phyloP scores from a whole-genome alignment of 2,888 invertebrate genomes.

The Agriopis aurantiaria region DNA sequence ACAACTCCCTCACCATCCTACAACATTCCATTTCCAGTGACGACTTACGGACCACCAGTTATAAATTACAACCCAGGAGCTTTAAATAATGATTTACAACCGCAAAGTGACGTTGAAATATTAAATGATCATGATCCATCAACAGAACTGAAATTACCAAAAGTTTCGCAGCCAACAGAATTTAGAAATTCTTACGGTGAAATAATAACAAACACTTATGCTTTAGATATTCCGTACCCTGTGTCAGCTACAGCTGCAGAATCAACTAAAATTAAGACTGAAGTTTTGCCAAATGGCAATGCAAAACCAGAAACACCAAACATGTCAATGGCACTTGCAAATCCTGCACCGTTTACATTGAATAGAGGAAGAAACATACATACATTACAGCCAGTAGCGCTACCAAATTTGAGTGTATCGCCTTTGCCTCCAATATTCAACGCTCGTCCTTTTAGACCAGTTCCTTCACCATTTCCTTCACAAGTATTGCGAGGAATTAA shows the following conservation, averaged over 20 bases:
- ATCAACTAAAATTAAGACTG: slow-evolving; percentile 75
- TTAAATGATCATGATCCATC: slow-evolving; percentile 59
- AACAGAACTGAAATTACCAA: slow-evolving; percentile 69
- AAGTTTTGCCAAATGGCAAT: slow-evolving; percentile 66
- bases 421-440: slow-evolving; percentile 88
- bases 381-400: slow-evolving; percentile 86
- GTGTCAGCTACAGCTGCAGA: slow-evolving; percentile 76
- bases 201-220: slow-evolving; percentile 68
- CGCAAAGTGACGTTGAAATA: slow-evolving; percentile 61
- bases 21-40: slow-evolving; percentile 54
- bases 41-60: slow-evolving; percentile 59
- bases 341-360: slow-evolving; percentile 78
- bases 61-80: slow-evolving; percentile 59
- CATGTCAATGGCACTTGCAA: slow-evolving; percentile 71
- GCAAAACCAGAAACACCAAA: slow-evolving; percentile 59
- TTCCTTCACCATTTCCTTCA: slow-evolving; percentile 58
- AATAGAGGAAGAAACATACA: slow-evolving; percentile 81
- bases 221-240: slow-evolving; percentile 70
- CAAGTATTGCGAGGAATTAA: slow-evolving; percentile 68
- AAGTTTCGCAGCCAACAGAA: slow-evolving; percentile 67
- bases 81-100: slow-evolving; percentile 64
- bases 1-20: slow-evolving; percentile 55
- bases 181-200: slow-evolving; percentile 82
- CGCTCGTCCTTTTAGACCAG: slow-evolving; percentile 84
- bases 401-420: slow-evolving; percentile 88